Evolutionary conservation across 2,113 vertebrate species (phyloP).

Genomic region (Nasalis larvatus): DNA sequence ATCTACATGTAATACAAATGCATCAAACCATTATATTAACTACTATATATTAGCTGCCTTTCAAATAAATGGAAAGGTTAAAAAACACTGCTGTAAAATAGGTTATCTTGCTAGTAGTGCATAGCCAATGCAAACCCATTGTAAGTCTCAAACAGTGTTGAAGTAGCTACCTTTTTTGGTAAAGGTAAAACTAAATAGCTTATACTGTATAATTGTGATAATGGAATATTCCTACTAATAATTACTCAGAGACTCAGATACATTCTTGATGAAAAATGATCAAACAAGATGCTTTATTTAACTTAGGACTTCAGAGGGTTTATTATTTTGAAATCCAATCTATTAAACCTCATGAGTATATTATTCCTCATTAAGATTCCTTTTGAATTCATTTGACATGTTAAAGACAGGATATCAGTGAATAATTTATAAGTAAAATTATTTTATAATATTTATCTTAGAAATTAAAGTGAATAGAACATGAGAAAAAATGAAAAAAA

Average conservation of each 20-base stretch:
- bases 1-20: not conserved
- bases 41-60: not conserved
- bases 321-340: slow-evolving; percentile 67
- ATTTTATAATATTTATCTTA: slow-evolving; percentile 59
- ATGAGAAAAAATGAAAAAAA: not conserved
- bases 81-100: not conserved
- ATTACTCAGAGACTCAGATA: slow-evolving; percentile 57
- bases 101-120: not conserved
- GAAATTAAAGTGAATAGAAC: slow-evolving; percentile 53
- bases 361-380: slow-evolving; percentile 58
- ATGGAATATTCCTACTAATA: slow-evolving; percentile 44
- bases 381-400: slow-evolving; percentile 47
- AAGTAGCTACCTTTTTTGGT: slow-evolving; percentile 19
- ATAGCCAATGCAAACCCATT: not conserved
- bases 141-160: not conserved
- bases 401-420: slow-evolving; percentile 36
- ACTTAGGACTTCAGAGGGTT: slow-evolving; percentile 35
- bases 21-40: not conserved
- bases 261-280: slow-evolving; percentile 64
- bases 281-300: slow-evolving; percentile 58
- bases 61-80: not conserved
- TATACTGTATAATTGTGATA: slow-evolving; percentile 30
- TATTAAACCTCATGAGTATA: slow-evolving; percentile 53
- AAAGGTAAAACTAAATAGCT: slow-evolving; percentile 36
- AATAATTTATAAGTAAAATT: slow-evolving; percentile 63